phyloP scores from a whole-genome alignment of 2,888 invertebrate genomes.

The Hesperia comma region DNA sequence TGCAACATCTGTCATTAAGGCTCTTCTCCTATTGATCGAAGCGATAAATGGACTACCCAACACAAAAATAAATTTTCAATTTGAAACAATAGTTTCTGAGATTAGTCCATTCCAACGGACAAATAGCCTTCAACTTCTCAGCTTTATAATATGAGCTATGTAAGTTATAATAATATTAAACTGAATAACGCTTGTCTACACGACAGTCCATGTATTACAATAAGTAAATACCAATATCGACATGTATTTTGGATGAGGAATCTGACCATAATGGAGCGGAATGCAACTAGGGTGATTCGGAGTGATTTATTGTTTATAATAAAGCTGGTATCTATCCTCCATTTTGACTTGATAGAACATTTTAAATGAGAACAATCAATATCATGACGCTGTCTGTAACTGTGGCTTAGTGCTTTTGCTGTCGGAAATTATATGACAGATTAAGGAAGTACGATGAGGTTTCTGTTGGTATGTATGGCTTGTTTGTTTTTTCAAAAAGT shows the following conservation, averaged over 20 bases:
- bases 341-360: conserved; percentile 5
- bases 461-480: no score
- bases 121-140: no score
- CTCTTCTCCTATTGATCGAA: no score
- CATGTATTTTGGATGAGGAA: conserved; percentile 6
- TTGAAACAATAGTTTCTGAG: no score
- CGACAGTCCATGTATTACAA: conserved; percentile 2
- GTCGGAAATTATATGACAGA: not conserved
- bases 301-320: conserved; percentile 32
- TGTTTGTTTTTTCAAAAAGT: no score
- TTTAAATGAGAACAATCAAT: conserved; percentile 15
- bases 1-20: no score
- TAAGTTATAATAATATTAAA: no score
- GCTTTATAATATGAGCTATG: no score
- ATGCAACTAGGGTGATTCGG: conserved; percentile 27
- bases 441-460: no score
- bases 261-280: conserved; percentile 10
- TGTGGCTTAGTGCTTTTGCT: not conserved
- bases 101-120: no score
- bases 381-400: not conserved
- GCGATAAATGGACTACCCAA: no score
- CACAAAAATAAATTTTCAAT: no score
- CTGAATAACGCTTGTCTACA: not conserved
- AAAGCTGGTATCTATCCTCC: conserved; percentile 23
- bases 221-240: conserved; percentile 12